Percentiles rank a stretch among this genome's conserved stretches.
phyloP scores from a whole-genome alignment of 1,140 invertebrate species.

The Trachymyrmex septentrionalis region DNA sequence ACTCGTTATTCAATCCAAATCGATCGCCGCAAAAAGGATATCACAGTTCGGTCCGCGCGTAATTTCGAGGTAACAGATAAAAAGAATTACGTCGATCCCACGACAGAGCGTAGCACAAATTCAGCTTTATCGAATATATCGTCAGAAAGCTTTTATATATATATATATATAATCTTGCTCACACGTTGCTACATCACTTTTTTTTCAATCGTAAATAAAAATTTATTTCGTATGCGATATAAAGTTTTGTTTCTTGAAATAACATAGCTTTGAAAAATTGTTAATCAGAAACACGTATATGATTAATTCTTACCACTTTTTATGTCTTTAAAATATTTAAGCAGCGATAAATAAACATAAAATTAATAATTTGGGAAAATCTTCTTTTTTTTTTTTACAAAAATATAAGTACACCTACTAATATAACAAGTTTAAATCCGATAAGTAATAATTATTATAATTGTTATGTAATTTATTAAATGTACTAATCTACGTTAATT shows the following conservation, averaged over 20 bases:
- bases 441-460: not conserved
- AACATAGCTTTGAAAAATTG: not conserved
- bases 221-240: not conserved
- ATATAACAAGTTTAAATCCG: not conserved
- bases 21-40: conserved; percentile 46
- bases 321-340: not conserved
- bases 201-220: not conserved
- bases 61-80: conserved; percentile 48
- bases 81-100: conserved; percentile 45
- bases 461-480: not conserved
- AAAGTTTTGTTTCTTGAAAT: not conserved
- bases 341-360: not conserved
- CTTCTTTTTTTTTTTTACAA: no score
- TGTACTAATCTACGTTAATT: not conserved
- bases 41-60: conserved; percentile 25
- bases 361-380: not conserved
- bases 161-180: not conserved
- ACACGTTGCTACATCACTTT: not conserved
- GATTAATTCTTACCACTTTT: not conserved
- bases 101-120: not conserved
- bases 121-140: conserved; percentile 22
- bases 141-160: not conserved
- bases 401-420: not conserved
- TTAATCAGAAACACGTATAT: not conserved
- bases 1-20: conserved; percentile 58